These are phyloP conservation scores for Clostera curtula DNA, from an alignment of 2,888 invertebrate genomes.

Conservation along the genomic window DNA sequence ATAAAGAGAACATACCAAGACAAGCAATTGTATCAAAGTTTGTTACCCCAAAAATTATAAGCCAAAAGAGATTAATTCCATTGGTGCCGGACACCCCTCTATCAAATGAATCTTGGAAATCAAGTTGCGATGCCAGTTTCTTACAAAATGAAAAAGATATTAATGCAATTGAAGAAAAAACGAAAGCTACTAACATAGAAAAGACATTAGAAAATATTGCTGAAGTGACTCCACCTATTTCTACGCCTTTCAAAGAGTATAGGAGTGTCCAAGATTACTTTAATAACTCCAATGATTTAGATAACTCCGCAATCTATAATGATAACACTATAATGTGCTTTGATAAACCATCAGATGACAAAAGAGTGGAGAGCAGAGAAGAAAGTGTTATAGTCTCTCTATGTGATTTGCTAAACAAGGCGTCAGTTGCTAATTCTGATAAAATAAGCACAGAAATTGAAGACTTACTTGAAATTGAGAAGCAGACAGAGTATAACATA, in stretches of 20 bases:
- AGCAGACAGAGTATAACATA: conserved; percentile 38
- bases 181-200: conserved; percentile 28
- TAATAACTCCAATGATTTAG: conserved; percentile 39
- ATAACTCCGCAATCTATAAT: conserved; percentile 32
- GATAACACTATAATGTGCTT: conserved; percentile 57
- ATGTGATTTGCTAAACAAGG: conserved; percentile 52
- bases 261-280: conserved; percentile 49
- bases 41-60: conserved; percentile 4
- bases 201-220: conserved; percentile 40
- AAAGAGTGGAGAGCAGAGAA: conserved; percentile 36
- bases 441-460: conserved; percentile 33
- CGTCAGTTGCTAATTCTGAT: conserved; percentile 34
- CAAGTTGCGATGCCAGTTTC: conserved; percentile 56
- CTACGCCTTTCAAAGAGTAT: conserved; percentile 57
- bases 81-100: conserved; percentile 38
- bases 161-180: conserved; percentile 39
- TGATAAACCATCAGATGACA: conserved; percentile 30
- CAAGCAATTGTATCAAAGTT: conserved; percentile 8
- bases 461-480: conserved; percentile 40
- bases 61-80: conserved; percentile 9
- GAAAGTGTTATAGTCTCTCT: conserved; percentile 55
- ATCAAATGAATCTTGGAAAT: conserved; percentile 50
- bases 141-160: conserved; percentile 55
- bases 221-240: conserved; percentile 46
- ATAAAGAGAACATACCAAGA: conserved; percentile 45